A percentile compares a stretch with the other conserved stretches of the same genome.
phyloP scores from a whole-genome alignment of 2,888 invertebrate species.

The Cosmorhoe ocellata region DNA sequence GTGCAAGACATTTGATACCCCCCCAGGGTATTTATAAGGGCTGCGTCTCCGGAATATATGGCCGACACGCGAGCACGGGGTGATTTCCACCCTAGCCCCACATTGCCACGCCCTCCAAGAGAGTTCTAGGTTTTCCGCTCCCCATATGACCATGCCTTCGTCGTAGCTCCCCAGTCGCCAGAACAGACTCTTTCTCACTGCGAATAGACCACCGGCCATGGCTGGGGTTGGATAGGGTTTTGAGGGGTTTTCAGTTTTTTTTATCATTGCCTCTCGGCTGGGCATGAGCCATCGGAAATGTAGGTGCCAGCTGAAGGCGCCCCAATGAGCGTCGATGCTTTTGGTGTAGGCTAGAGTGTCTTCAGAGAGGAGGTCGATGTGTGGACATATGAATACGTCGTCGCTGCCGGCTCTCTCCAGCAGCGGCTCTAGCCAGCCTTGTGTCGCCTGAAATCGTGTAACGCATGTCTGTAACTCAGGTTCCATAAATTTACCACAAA shows the following conservation, averaged over 20 bases:
- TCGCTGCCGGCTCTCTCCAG: slow-evolving; percentile 79
- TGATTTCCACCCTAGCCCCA: slow-evolving; percentile 94
- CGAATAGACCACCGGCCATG: slow-evolving; percentile 97
- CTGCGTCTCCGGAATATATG: slow-evolving; percentile 96
- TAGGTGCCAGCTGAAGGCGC: slow-evolving; percentile 98
- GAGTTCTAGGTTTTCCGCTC: slow-evolving; percentile 98
- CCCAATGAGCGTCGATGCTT: slow-evolving; percentile 98
- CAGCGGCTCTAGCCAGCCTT: slow-evolving; percentile 85
- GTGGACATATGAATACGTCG: slow-evolving; percentile 76
- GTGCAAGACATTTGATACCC: slow-evolving; percentile 92
- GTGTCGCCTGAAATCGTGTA: slow-evolving; percentile 59
- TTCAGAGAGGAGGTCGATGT: slow-evolving; percentile 90
- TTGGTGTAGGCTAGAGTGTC: slow-evolving; percentile 97
- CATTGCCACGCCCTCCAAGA: slow-evolving; percentile 99
- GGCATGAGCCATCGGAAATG: slow-evolving; percentile 95
- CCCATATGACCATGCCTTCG: slow-evolving; percentile 94
- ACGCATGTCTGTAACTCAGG: not conserved
- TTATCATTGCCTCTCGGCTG: slow-evolving; percentile 84
- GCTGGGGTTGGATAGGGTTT: slow-evolving; percentile 91
- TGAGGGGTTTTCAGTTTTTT: slow-evolving; percentile 84
- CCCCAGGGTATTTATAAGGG: slow-evolving; percentile 97
- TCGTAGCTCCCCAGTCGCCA: slow-evolving; percentile 91
- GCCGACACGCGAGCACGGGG: slow-evolving; percentile 96
- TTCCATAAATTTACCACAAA: no score
- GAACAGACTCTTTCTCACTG: slow-evolving; percentile 92